A percentile compares a stretch with the other conserved stretches of the same genome.
phyloP scores from a whole-genome alignment of 2,888 invertebrate genomes.

The Amiota communis region DNA sequence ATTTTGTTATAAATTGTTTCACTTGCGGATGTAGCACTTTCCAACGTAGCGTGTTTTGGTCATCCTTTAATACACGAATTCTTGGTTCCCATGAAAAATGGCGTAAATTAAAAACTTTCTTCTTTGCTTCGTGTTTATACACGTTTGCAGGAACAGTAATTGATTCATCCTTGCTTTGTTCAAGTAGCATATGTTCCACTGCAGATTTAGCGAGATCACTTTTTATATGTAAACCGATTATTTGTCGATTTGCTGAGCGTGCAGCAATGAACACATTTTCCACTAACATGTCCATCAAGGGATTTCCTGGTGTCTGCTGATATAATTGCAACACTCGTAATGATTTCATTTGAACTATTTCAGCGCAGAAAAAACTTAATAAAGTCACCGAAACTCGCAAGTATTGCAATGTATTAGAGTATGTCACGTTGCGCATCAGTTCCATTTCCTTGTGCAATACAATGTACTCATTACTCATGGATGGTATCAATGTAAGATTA shows the following conservation, averaged over 20 bases:
- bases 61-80: conserved; percentile 52
- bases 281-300: conserved; percentile 36
- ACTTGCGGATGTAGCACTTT: conserved; percentile 54
- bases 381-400: conserved; percentile 50
- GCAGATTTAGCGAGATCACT: conserved; percentile 51
- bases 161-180: no score
- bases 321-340: conserved; percentile 34
- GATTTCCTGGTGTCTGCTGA: background rate
- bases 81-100: conserved; percentile 55
- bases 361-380: conserved; percentile 36
- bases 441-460: no score
- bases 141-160: background rate
- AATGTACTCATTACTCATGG: no score
- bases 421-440: conserved; percentile 41
- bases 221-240: conserved; percentile 56
- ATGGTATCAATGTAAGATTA: no score
- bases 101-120: conserved; percentile 32
- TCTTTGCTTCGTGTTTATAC: background rate
- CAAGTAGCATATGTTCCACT: no score
- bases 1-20: conserved; percentile 46
- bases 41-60: conserved; percentile 56
- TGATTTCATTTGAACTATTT: conserved; percentile 47
- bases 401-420: conserved; percentile 43
- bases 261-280: conserved; percentile 44
- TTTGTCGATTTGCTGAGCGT: conserved; percentile 38